These are phyloP conservation scores for Seriola dumerili DNA, from an alignment of 2,113 vertebrate genomes.

Conservation along the genomic window DNA sequence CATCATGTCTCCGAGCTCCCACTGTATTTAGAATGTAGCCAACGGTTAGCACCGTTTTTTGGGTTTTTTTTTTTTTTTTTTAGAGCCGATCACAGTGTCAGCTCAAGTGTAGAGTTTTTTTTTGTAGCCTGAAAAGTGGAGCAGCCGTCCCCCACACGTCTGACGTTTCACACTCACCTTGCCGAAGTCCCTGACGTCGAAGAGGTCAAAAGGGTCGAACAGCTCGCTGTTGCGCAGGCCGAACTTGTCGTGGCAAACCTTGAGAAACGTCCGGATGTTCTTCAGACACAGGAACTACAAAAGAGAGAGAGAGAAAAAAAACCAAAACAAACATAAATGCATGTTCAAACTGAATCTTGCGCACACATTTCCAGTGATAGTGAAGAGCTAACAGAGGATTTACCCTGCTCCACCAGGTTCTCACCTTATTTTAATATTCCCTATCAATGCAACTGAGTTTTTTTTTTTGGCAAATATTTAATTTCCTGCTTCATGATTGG, in stretches of 20 bases:
- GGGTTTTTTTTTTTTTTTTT: too few species aligned
- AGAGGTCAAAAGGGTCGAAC: slow-evolving; percentile 98
- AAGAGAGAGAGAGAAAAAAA: neutral
- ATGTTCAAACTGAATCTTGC: neutral
- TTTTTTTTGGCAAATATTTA: slow-evolving; percentile 47
- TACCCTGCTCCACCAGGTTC: too few species aligned
- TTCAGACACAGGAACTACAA: slow-evolving; percentile 96
- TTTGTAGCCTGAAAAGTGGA: neutral
- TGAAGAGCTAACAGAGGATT: neutral
- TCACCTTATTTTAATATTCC: slow-evolving; percentile 16
- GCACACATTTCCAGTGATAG: neutral
- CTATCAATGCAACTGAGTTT: slow-evolving; percentile 1
- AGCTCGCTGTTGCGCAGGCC: slow-evolving; percentile 95
- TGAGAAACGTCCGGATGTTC: slow-evolving; percentile 97
- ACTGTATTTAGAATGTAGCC: slow-evolving; percentile 3
- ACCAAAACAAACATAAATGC: neutral
- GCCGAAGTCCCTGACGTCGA: slow-evolving; percentile 97
- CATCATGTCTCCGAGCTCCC: slow-evolving; percentile 3
- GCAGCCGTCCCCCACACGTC: neutral
- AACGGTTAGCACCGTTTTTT: neutral
- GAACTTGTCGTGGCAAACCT: slow-evolving; percentile 97
- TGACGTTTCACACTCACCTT: slow-evolving; percentile 90
- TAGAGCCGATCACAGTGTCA: neutral
- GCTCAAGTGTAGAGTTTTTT: neutral
- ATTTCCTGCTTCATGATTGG: slow-evolving; percentile 69